phyloP scores from a whole-genome alignment of 1,140 invertebrate genomes.

The Goniozus legneri region DNA sequence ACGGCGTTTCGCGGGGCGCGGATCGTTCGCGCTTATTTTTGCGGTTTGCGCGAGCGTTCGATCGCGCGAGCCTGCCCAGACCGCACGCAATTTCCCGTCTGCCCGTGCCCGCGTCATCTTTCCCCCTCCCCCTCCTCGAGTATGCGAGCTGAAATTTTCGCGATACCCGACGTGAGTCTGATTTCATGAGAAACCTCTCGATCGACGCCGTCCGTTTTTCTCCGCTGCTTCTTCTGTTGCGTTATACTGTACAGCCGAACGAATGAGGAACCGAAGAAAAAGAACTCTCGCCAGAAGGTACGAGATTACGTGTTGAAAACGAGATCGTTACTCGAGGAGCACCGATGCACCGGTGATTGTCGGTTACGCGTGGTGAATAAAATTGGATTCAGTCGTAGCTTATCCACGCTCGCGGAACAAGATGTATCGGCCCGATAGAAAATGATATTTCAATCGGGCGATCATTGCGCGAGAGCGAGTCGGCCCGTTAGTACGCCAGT shows the following conservation, averaged over 20 bases:
- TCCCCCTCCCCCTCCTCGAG: not conserved
- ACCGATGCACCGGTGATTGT: too few species aligned
- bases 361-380: too few species aligned
- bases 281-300: too few species aligned
- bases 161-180: slow-evolving; percentile 15
- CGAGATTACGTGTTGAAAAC: slow-evolving; percentile 17
- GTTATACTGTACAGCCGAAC: not conserved
- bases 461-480: too few species aligned
- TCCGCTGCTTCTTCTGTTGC: too few species aligned
- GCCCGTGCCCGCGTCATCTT: not conserved
- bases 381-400: too few species aligned
- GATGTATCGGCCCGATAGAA: too few species aligned
- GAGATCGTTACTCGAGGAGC: slow-evolving; percentile 12
- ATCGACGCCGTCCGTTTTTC: slow-evolving; percentile 3
- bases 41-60: slow-evolving; percentile 27
- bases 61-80: slow-evolving; percentile 24
- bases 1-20: slow-evolving; percentile 7
- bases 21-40: slow-evolving; percentile 28
- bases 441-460: too few species aligned
- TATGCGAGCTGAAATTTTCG: not conserved
- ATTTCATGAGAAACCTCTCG: slow-evolving; percentile 15
- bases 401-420: too few species aligned
- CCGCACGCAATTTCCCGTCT: slow-evolving; percentile 29
- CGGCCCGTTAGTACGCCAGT: too few species aligned
- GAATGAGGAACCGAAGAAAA: not conserved